A percentile compares a stretch with the other conserved stretches of the same genome.
Evolutionary conservation across 1,140 invertebrate genomes (phyloP).

Genomic region (Nilaparvata lugens): DNA sequence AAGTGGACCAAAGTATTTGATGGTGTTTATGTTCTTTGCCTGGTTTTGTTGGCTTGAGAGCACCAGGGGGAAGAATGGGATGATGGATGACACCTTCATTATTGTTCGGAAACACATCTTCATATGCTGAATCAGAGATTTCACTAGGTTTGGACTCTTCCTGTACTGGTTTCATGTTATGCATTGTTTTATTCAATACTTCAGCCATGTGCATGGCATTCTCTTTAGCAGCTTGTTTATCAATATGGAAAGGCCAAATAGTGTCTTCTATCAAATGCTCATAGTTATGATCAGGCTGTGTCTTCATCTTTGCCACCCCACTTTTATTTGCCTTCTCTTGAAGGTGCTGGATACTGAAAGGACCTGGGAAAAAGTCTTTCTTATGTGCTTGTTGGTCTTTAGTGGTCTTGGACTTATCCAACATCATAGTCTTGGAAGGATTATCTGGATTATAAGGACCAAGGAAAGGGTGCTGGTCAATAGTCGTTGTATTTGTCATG

Average conservation of each 20-base stretch:
- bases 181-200: no score
- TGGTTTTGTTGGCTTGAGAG: neutral
- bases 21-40: neutral
- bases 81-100: neutral
- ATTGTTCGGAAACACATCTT: constrained; percentile 5
- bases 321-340: constrained; percentile 6
- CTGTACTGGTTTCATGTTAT: no score
- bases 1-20: neutral
- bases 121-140: neutral
- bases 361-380: constrained; percentile 17
- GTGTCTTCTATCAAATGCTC: neutral
- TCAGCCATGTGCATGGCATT: neutral
- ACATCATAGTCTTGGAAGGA: neutral
- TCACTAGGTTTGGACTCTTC: neutral
- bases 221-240: neutral
- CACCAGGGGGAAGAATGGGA: neutral
- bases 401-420: constrained; percentile 2
- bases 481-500: neutral
- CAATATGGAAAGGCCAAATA: neutral
- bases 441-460: constrained; percentile 23
- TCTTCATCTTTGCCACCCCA: constrained; percentile 4
- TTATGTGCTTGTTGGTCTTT: constrained; percentile 14
- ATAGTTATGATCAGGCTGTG: neutral
- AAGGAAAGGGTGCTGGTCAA: constrained; percentile 13
- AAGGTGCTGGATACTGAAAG: constrained; percentile 11